These are phyloP conservation scores for Seriola dumerili DNA, from an alignment of 2,113 vertebrate species.

Conservation along the genomic window DNA sequence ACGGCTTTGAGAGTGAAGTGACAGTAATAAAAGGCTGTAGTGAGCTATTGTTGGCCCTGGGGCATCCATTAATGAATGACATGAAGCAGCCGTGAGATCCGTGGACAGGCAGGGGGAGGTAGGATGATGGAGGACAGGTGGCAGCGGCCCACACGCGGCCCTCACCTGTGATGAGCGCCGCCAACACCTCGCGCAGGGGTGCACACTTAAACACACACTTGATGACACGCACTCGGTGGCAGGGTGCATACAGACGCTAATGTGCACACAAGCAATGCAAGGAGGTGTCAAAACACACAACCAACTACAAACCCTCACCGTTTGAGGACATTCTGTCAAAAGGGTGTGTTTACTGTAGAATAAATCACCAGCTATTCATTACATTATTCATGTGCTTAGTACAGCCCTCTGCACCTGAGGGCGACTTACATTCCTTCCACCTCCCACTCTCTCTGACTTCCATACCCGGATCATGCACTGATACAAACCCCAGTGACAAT, in stretches of 20 bases:
- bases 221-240: neutral
- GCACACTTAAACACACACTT: slow-evolving; percentile 30
- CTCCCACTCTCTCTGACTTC: slow-evolving; percentile 47
- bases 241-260: neutral
- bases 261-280: slow-evolving; percentile 22
- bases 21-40: slow-evolving; percentile 81
- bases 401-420: slow-evolving; percentile 63
- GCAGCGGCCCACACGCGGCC: slow-evolving; percentile 67
- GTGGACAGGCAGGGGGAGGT: slow-evolving; percentile 45
- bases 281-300: slow-evolving; percentile 43
- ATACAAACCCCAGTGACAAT: slow-evolving; percentile 65
- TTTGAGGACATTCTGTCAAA: slow-evolving; percentile 53
- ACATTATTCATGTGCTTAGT: slow-evolving; percentile 76
- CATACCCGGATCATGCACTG: slow-evolving; percentile 49
- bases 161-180: slow-evolving; percentile 65
- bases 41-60: slow-evolving; percentile 82
- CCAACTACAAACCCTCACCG: slow-evolving; percentile 36
- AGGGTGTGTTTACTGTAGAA: slow-evolving; percentile 64
- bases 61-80: slow-evolving; percentile 84
- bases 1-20: slow-evolving; percentile 73
- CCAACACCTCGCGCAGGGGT: slow-evolving; percentile 11
- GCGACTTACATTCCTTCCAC: slow-evolving; percentile 51
- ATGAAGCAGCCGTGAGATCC: slow-evolving; percentile 77
- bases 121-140: slow-evolving; percentile 78
- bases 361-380: slow-evolving; percentile 67